These are phyloP conservation scores for Macquaria australasica DNA, from an alignment of 2,113 vertebrate genomes.

Conservation along the genomic window DNA sequence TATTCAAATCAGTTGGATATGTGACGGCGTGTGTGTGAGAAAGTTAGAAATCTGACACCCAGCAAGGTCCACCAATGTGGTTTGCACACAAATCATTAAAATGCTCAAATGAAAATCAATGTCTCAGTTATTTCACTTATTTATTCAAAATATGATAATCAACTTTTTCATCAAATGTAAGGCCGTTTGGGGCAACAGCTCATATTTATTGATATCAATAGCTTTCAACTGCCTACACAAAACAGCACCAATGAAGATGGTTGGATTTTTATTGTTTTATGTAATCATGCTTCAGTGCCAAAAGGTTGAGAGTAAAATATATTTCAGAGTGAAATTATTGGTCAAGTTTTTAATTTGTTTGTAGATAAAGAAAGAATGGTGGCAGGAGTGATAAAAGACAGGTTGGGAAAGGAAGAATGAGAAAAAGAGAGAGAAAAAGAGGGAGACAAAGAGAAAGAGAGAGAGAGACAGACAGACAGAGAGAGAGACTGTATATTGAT, in stretches of 20 bases:
- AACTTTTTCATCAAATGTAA: conserved; percentile 7
- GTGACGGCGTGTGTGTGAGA: background rate
- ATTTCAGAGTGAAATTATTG: conserved; percentile 13
- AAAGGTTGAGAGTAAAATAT: background rate
- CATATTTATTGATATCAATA: background rate
- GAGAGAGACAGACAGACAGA: background rate
- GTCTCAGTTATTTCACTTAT: conserved; percentile 7
- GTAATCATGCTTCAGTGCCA: background rate
- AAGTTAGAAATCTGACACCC: background rate
- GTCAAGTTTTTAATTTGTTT: conserved; percentile 26
- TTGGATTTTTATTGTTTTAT: background rate
- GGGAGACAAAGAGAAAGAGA: conserved; percentile 17
- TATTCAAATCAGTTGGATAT: conserved; percentile 33
- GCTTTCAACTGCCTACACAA: background rate
- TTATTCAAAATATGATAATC: conserved; percentile 1
- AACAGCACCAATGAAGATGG: background rate
- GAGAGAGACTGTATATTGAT: conserved; percentile 74
- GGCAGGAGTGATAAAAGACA: background rate
- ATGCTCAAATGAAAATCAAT: conserved; percentile 33
- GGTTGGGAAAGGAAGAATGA: background rate
- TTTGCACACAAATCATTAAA: conserved; percentile 18
- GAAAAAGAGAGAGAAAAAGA: conserved; percentile 10
- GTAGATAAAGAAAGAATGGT: conserved; percentile 22
- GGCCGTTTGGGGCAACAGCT: background rate
- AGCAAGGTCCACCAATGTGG: background rate